Base-by-base conservation (phyloP, 1,140 invertebrate species). In the Micrasema longulum region DNA sequence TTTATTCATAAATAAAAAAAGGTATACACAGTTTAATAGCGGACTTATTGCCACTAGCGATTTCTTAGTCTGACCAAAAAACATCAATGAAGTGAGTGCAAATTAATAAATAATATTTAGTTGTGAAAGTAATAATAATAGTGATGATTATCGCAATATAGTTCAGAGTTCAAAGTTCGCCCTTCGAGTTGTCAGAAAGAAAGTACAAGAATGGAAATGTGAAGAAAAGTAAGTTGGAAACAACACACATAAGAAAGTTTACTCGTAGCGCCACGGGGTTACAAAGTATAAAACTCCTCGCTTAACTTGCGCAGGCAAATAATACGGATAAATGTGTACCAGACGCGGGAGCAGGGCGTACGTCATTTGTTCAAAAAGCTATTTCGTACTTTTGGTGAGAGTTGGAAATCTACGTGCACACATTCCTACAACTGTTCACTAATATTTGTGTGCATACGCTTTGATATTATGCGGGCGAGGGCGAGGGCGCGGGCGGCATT, bases 221-320 rank as follows among this genome's bases (percentile, higher is more conserved):
- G 60, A 16, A 41, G 38, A 68, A 20, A 68, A 53, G 35, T 38
- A 35, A 68, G 66, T 68, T 52, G 2, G 48, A 12, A 57, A 57
- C 66, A 55, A 55, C 66, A 68, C 50, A 68, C 66, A 68, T 68
- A 55, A 68, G 66, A 68, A 68, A 68, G 66, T 68, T 68, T 65
- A 47, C 63, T 48, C 41, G 9, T 20, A 26, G 23, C 36, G 36
- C 18, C 35, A 16, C 16, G 66, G 43, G 66, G 66, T 55, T 68
- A 55, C 66, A 55, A 55, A 55, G 31, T 66, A 66, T 26, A 55
- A 36, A 55, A 55, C 47, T 38, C 20, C 20, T 41, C 12, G 22
- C 50, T 10, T 7, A 16, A 41, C 50, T 50, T 14, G 16, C 18
- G 31, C 47, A 31, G 47, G 45, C 35, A 48, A 60, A 60, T 60